Conservation (phyloP, 1,140 invertebrate species). For the Holcopasites calliopsidis region DNA sequence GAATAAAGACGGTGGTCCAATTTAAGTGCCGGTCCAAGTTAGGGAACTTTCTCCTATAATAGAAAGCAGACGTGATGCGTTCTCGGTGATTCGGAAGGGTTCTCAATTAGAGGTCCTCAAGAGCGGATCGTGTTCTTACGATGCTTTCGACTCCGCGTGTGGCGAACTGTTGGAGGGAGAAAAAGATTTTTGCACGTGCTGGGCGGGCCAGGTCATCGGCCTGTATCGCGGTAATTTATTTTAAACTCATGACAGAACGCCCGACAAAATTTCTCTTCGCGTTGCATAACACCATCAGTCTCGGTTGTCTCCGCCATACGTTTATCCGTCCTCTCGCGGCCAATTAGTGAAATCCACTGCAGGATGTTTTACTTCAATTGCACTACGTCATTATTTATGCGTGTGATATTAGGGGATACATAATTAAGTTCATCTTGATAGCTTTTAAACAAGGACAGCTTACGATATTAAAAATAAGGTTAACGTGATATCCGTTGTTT, state of each 20-base stretch:
- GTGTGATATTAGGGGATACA: no score
- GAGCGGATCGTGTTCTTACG: constrained; percentile 13
- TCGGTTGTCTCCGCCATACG: background rate
- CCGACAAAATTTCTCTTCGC: constrained; percentile 34
- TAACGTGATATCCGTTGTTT: no score
- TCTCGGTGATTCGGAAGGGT: no score
- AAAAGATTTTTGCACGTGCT: constrained; percentile 47
- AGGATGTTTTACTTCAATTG: background rate
- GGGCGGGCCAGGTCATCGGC: constrained; percentile 45
- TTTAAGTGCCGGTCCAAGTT: no score
- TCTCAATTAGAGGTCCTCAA: background rate
- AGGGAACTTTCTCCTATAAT: no score
- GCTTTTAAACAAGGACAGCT: no score
- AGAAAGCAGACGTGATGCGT: no score
- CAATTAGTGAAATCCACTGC: constrained; percentile 21
- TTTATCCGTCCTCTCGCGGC: constrained; percentile 11
- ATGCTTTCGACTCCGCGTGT: constrained; percentile 27
- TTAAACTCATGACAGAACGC: constrained; percentile 38
- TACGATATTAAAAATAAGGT: no score
- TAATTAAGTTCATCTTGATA: no score
- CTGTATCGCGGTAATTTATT: constrained; percentile 49
- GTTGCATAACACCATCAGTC: constrained; percentile 24
- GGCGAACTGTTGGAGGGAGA: constrained; percentile 29
- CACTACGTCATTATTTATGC: no score
- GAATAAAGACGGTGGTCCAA: no score